Conservation (phyloP, 2,888 invertebrate species). For the Amphipyra berbera region DNA sequence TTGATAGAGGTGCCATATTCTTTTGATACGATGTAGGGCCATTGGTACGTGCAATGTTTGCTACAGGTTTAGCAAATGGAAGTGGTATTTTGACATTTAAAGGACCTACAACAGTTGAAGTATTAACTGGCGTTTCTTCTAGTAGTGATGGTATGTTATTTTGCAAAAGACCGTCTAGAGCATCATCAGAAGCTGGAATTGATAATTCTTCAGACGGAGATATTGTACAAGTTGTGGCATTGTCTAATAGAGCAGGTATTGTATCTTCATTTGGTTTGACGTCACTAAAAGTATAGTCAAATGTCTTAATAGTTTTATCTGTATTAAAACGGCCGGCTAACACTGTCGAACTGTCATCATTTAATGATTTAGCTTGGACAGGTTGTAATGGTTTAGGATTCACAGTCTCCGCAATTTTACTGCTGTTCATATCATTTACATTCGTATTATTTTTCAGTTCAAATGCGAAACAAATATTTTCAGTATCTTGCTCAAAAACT, state of each 20-base stretch:
- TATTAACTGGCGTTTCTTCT: not conserved
- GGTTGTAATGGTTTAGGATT: conserved; percentile 8
- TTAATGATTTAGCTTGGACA: conserved; percentile 13
- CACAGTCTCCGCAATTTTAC: not conserved
- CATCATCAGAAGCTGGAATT: conserved; percentile 3
- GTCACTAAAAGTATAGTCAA: not conserved
- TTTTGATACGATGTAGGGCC: not conserved
- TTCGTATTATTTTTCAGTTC: conserved; percentile 19
- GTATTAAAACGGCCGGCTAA: not conserved
- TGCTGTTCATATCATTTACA: conserved; percentile 5
- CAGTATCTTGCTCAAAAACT: conserved; percentile 1
- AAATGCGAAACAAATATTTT: conserved; percentile 1
- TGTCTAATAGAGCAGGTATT: not conserved
- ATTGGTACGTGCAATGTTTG: not conserved
- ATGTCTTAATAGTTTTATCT: not conserved
- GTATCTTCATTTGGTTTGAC: not conserved
- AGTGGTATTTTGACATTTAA: conserved; percentile 18
- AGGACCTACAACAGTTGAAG: not conserved
- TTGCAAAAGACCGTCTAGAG: not conserved
- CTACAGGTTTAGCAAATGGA: not conserved
- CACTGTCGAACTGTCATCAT: not conserved
- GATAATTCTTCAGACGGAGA: not conserved
- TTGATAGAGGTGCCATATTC: not conserved
- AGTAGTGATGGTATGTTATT: not conserved
- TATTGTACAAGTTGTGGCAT: not conserved